Evolutionary conservation across 2,888 invertebrate genomes (phyloP), one percentile per base, ranked within the genome.

Genomic region (Idaea dimidiata): DNA sequence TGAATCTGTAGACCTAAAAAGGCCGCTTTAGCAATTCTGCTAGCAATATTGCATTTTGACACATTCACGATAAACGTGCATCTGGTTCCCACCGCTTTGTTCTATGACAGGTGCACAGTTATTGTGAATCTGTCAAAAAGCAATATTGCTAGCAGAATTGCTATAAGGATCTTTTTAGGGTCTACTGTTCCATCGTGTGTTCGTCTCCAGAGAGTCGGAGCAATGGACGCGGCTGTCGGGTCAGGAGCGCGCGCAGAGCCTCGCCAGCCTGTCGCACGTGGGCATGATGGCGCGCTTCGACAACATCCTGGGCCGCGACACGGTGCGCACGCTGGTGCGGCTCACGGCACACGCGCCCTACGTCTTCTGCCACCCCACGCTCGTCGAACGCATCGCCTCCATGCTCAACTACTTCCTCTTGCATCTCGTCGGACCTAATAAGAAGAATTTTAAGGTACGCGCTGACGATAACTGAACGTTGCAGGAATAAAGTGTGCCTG

Each of bases 331-430:
- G 7, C 92, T 99, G 7, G 96, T 96, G 74, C 93, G 96, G 63
- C 91, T 97, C 61, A 96, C 97, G 0, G 94, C 95, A 0, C 91
- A 97, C 95, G 81, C 95, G 93, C 82, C 96, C 91, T 86, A 82
- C 57, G 96, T 98, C 57, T 98, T 99, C 89, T 97, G 97, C 71
- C 98, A 98, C 82, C 94, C 95, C 55, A 97, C 97, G 7, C 96
- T 99, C 93, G 98, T 98, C 0, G 98, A 99, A 81, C 94, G 99
- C 32, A 96, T 99, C 65, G 97, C 98, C 0, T 95, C 97, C 10
- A 99, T 99, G 99, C 94, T 99, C 63, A 99, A 99, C 90, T 98
- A 99, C 88, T 97, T 99, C 84, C 88, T 99, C 33, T 88, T 96
- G 58, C 96, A 98, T 84, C 91, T 99, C 66, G 98, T 97, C 14